Evolutionary conservation across 2,888 invertebrate species (phyloP), one percentile per base, ranked within the genome.

Genomic region (Hemicrepidius hirtus): DNA sequence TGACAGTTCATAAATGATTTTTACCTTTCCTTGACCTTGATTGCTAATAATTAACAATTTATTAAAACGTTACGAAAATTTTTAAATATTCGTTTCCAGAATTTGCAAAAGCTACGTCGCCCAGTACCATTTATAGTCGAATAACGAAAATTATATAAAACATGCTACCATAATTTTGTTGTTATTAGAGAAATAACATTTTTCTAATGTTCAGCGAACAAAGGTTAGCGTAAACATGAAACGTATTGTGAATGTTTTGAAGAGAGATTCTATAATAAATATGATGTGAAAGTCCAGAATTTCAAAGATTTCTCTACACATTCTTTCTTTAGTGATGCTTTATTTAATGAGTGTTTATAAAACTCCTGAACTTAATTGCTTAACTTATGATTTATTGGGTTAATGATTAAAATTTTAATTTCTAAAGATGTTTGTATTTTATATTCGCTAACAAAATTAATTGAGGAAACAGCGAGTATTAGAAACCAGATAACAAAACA

Each of bases 231-330:
- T 16, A 13, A 16, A 13, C 7, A 12, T 44, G 57, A 57, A 57
- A 57, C 57, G 35, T 13, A 57, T 57, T 57, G 57, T 57, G 57
- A 57, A 57, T 57, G 57, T 57, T 35, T 57, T 57, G n/a, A 18
- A 49, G 16, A 49, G 35, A 57, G 57, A n/a, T 35, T 50, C 24
- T 50, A 50, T n/a, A 59, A 67, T 24, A 57, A 67, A 37, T 53
- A 49, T 44, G 67, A 20, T 59, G 67, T 59, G 67, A 67, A 67
- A 67, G 67, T 59, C 44, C 16, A 59, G 59, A 37, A 59, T 59
- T 40, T 66, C 44, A 59, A 67, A 59, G 67, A 66, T 67, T 67
- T 67, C 46, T 67, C 46, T 46, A 24, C 46, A 67, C 28, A 37
- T 16, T 53, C 57, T n/a, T 57, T 16, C 6, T 24, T 50, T 50